phyloP scores from a whole-genome alignment of 2,113 vertebrate genomes.

The Electrona antarctica region DNA sequence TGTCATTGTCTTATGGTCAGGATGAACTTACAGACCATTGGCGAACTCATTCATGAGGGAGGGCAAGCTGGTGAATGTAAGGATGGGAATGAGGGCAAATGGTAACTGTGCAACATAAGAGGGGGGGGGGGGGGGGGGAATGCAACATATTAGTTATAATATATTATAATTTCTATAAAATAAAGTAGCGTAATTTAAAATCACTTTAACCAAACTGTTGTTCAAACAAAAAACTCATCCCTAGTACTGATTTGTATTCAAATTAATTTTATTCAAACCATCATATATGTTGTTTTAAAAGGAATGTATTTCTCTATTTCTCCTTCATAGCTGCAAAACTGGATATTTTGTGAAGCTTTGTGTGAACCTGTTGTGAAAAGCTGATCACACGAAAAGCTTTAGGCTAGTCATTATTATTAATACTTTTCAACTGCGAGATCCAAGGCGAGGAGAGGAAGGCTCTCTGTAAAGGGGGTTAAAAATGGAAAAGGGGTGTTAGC shows the following conservation, averaged over 20 bases:
- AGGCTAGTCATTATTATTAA: neutral
- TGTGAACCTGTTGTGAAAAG: too few relatives aligned
- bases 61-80: slow-evolving; percentile 89
- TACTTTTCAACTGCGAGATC: neutral
- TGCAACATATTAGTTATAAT: neutral
- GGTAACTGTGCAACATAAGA: slow-evolving; percentile 78
- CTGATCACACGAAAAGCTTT: too few relatives aligned
- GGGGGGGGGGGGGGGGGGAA: neutral
- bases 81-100: slow-evolving; percentile 89
- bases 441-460: neutral
- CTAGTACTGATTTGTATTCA: too few relatives aligned
- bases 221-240: too few relatives aligned
- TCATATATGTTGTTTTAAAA: too few relatives aligned
- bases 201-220: too few relatives aligned
- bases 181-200: too few relatives aligned
- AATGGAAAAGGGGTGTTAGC: neutral
- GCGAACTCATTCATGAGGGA: slow-evolving; percentile 88
- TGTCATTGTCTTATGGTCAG: neutral
- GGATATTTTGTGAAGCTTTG: too few relatives aligned
- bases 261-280: too few relatives aligned
- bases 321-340: too few relatives aligned
- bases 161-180: too few relatives aligned
- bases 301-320: too few relatives aligned
- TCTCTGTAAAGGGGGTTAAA: neutral
- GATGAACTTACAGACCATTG: slow-evolving; percentile 86